Evolutionary conservation across 1,140 invertebrate genomes (phyloP).

Genomic region (Ceratosolen fusciceps): DNA sequence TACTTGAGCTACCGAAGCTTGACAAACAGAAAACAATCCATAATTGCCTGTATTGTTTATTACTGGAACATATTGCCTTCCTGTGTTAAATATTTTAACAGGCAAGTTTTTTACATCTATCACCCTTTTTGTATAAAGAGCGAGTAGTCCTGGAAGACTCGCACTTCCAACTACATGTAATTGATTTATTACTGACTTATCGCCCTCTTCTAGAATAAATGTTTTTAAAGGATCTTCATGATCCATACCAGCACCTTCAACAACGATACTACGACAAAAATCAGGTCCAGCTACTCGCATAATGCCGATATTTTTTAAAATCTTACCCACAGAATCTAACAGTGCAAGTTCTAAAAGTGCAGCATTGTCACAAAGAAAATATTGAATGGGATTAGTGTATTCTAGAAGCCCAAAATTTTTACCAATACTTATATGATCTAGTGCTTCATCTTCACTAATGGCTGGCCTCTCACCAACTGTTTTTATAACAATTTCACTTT

Average conservation of each 20-base stretch:
- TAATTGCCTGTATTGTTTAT: conserved; percentile 53
- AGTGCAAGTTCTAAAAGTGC: conserved; percentile 77
- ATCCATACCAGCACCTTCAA: conserved; percentile 78
- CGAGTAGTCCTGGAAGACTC: conserved; percentile 76
- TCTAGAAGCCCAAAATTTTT: conserved; percentile 72
- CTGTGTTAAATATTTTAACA: conserved; percentile 75
- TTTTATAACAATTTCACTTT: conserved; percentile 67
- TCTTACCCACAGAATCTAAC: conserved; percentile 56
- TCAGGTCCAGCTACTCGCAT: conserved; percentile 73
- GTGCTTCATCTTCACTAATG: conserved; percentile 40
- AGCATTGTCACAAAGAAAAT: conserved; percentile 76
- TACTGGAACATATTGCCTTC: conserved; percentile 75
- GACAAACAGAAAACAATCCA: conserved; percentile 76
- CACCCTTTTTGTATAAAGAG: conserved; percentile 76
- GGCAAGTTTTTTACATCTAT: conserved; percentile 74
- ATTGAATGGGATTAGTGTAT: conserved; percentile 74
- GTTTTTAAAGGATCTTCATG: conserved; percentile 70
- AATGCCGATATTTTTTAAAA: conserved; percentile 70
- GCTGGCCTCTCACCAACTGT: conserved; percentile 62
- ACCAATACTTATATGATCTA: conserved; percentile 75
- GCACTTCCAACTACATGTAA: conserved; percentile 79
- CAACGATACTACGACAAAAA: conserved; percentile 77
- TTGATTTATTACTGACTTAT: conserved; percentile 67
- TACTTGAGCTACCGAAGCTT: conserved; percentile 74
- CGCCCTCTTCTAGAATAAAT: conserved; percentile 73